Percentiles rank a stretch among this genome's conserved stretches.
phyloP scores from a whole-genome alignment of 2,888 invertebrate genomes.

The Drosophila nr. perissopoda region DNA sequence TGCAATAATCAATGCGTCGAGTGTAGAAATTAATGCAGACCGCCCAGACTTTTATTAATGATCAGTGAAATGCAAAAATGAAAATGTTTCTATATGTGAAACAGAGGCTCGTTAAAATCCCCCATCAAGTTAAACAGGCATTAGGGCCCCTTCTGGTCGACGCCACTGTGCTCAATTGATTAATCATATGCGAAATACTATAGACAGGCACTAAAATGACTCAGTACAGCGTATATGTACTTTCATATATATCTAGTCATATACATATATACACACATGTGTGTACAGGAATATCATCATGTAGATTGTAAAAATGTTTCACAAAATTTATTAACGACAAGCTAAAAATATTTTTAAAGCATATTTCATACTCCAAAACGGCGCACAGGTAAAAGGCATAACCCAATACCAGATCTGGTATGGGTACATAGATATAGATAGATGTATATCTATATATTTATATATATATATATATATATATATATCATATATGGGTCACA shows the following conservation, averaged over 20 bases:
- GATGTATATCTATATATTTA: neutral
- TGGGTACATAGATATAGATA: neutral
- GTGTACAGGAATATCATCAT: conserved; percentile 2
- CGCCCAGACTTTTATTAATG: conserved; percentile 78
- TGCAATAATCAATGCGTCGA: conserved; percentile 24
- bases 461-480: conserved; percentile 6
- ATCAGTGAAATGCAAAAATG: conserved; percentile 71
- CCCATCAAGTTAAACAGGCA: neutral
- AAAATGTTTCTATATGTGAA: conserved; percentile 54
- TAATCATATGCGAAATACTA: conserved; percentile 68
- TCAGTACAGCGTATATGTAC: conserved; percentile 53
- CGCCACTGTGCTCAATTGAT: conserved; percentile 63
- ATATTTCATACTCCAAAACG: conserved; percentile 62
- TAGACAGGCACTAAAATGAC: conserved; percentile 61
- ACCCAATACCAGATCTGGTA: conserved; percentile 24
- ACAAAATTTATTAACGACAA: conserved; percentile 68
- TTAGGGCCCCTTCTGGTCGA: conserved; percentile 14
- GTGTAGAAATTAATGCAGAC: conserved; percentile 45
- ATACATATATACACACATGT: conserved; percentile 9
- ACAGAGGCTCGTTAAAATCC: conserved; percentile 26
- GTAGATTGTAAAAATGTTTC: conserved; percentile 60
- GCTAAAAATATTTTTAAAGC: conserved; percentile 70
- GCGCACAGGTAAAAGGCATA: conserved; percentile 37
- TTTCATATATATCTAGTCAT: neutral
- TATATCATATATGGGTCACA: conserved; percentile 54